Percentiles rank a stretch among this genome's conserved stretches.
These are phyloP conservation scores for Micropoecilia bifurca DNA, from an alignment of 2,797 vertebrate species.

Conservation along the genomic window DNA sequence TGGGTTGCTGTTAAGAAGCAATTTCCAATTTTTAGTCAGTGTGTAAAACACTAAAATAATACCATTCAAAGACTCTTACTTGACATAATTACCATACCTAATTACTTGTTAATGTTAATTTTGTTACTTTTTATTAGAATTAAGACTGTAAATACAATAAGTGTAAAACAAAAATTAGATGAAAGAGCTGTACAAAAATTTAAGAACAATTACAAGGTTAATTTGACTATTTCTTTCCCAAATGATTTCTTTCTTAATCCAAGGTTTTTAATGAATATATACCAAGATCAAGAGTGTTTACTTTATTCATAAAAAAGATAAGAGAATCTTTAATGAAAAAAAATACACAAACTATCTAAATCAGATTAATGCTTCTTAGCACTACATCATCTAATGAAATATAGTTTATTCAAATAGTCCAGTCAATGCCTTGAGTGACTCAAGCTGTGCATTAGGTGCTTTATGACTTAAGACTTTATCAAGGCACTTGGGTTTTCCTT, in stretches of 20 bases:
- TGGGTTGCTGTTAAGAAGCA: neutral
- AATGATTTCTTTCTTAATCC: neutral
- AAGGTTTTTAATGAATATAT: neutral
- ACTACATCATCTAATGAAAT: neutral
- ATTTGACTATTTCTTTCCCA: neutral
- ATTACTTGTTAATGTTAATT: neutral
- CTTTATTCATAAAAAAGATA: neutral
- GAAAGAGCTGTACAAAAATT: neutral
- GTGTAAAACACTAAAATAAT: neutral
- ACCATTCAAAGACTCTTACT: neutral
- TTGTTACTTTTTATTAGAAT: neutral
- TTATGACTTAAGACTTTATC: neutral
- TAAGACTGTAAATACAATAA: neutral
- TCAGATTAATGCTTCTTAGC: neutral
- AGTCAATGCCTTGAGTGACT: neutral
- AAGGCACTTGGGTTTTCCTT: conserved; percentile 15
- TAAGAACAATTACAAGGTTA: neutral
- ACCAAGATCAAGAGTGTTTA: neutral
- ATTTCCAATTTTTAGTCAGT: neutral
- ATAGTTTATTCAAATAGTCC: neutral
- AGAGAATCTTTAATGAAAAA: neutral
- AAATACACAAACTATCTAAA: neutral
- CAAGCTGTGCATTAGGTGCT: neutral
- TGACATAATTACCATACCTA: neutral
- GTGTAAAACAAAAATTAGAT: too few relatives aligned